phyloP scores from a whole-genome alignment of 2,888 invertebrate genomes.

The Drosophila monieri region DNA sequence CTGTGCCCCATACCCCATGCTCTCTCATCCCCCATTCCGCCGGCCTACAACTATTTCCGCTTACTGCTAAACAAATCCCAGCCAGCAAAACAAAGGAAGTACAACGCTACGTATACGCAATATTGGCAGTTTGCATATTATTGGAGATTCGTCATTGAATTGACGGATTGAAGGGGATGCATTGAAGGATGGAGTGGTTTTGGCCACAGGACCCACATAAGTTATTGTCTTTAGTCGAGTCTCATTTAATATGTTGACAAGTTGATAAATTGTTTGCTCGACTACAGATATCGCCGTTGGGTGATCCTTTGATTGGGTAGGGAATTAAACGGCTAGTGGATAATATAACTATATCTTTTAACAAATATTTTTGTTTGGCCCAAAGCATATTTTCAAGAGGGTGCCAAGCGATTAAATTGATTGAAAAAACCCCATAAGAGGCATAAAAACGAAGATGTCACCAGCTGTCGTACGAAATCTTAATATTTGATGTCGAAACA shows the following conservation, averaged over 20 bases:
- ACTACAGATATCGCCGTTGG: constrained; percentile 9
- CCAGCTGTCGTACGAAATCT: constrained; percentile 75
- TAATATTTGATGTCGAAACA: constrained; percentile 77
- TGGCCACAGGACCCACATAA: constrained; percentile 7
- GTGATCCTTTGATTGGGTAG: constrained; percentile 36
- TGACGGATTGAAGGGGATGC: constrained; percentile 34
- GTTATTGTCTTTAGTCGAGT: constrained; percentile 68
- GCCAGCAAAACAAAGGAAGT: constrained; percentile 65
- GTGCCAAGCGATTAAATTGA: constrained; percentile 39
- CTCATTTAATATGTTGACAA: constrained; percentile 80
- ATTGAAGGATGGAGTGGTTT: neutral
- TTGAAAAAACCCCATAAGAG: constrained; percentile 13
- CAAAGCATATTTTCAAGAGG: constrained; percentile 15
- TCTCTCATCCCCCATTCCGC: constrained; percentile 24
- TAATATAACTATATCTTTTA: neutral
- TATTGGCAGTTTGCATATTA: constrained; percentile 71
- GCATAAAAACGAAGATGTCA: constrained; percentile 51
- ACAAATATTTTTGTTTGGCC: constrained; percentile 2
- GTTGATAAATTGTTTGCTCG: constrained; percentile 75
- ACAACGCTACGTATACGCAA: constrained; percentile 68
- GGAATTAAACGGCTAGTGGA: constrained; percentile 6
- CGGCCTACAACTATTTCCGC: constrained; percentile 72
- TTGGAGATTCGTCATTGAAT: constrained; percentile 48
- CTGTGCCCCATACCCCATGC: constrained; percentile 28
- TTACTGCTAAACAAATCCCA: constrained; percentile 75